Evolutionary conservation across 1,140 invertebrate species (phyloP).

Genomic region (Rhagoletis zephyria): DNA sequence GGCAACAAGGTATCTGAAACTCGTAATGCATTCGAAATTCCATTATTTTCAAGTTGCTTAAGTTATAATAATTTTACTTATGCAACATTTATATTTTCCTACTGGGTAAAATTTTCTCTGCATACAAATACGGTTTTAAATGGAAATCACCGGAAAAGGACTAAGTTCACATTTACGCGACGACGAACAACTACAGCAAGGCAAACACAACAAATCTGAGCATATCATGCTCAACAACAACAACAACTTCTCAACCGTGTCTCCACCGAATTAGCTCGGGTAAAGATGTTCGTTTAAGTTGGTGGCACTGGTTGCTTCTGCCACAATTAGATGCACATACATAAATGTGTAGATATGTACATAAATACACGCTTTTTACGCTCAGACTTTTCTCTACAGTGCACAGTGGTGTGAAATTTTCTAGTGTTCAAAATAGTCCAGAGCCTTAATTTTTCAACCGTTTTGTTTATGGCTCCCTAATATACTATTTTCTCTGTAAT

Average conservation of each 20-base stretch:
- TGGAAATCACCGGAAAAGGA: constrained; percentile 13
- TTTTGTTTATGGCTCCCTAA: too few species aligned
- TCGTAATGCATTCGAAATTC: too few species aligned
- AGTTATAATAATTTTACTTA: too few species aligned
- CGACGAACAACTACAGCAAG: neutral
- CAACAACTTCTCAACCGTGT: neutral
- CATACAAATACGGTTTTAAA: neutral
- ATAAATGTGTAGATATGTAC: too few species aligned
- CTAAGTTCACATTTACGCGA: constrained; percentile 5
- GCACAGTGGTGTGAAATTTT: too few species aligned
- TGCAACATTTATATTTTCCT: neutral
- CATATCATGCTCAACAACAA: neutral
- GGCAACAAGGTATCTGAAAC: too few species aligned
- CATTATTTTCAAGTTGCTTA: too few species aligned
- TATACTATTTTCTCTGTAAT: too few species aligned
- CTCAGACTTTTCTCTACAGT: too few species aligned
- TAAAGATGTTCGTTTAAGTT: neutral
- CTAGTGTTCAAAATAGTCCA: too few species aligned
- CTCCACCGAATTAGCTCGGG: neutral
- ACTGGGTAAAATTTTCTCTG: neutral
- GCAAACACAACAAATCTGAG: neutral
- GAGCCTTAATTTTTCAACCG: too few species aligned
- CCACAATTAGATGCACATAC: neutral
- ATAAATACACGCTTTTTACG: too few species aligned
- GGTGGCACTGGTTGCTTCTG: constrained; percentile 44